phyloP scores from a whole-genome alignment of 1,140 invertebrate species.

The Ostrea edulis region DNA sequence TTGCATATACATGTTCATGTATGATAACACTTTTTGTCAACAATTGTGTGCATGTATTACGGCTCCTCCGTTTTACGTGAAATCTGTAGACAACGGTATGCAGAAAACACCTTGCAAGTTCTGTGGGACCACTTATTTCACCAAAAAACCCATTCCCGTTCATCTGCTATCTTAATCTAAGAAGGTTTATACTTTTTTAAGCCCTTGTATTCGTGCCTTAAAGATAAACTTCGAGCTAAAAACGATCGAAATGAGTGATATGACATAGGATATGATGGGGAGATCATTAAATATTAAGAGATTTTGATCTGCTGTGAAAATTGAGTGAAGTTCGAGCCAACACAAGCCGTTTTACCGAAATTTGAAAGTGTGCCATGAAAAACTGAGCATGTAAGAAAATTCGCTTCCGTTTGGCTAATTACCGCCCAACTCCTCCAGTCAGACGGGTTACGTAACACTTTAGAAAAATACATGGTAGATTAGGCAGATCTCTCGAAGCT shows the following conservation, averaged over 20 bases:
- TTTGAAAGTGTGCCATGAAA: conserved; percentile 36
- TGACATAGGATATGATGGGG: conserved; percentile 19
- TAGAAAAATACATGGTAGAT: not conserved
- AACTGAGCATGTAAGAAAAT: not conserved
- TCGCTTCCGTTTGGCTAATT: conserved; percentile 31
- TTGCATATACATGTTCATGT: too few relatives aligned
- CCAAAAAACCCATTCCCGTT: not conserved
- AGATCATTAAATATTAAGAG: conserved; percentile 38
- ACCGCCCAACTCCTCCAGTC: conserved; percentile 10
- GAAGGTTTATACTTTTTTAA: conserved; percentile 33
- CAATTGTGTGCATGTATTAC: not conserved
- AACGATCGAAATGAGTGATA: conserved; percentile 29
- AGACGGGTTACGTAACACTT: not conserved
- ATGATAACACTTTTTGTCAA: too few relatives aligned
- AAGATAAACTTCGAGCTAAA: conserved; percentile 32
- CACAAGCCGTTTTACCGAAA: conserved; percentile 32
- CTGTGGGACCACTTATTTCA: conserved; percentile 20
- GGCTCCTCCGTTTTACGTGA: not conserved
- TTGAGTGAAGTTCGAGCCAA: conserved; percentile 33
- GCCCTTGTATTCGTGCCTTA: conserved; percentile 16
- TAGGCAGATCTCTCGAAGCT: not conserved
- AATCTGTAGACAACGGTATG: not conserved
- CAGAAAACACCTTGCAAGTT: conserved; percentile 30
- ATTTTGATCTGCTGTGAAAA: conserved; percentile 37
- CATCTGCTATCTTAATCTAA: conserved; percentile 37